Percentiles rank a stretch among this genome's conserved stretches.
phyloP scores from a whole-genome alignment of 2,797 vertebrate species.

The Meriones psammophilus region DNA sequence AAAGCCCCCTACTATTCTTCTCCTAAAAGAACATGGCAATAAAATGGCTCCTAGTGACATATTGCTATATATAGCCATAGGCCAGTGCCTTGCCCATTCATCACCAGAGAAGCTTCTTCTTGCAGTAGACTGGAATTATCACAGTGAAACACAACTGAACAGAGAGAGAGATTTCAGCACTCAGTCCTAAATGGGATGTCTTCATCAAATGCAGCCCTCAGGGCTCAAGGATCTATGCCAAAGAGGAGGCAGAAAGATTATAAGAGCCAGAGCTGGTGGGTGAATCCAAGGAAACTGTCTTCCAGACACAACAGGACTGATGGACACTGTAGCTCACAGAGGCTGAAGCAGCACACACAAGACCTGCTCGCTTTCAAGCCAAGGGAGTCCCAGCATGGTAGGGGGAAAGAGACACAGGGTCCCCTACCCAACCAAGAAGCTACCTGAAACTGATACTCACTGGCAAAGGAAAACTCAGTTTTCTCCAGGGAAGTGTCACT shows the following conservation, averaged over 20 bases:
- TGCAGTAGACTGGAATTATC: background rate
- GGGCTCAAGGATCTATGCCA: background rate
- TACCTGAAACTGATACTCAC: background rate
- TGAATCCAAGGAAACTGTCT: background rate
- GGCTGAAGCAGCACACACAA: background rate
- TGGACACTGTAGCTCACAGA: background rate
- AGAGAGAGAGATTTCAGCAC: background rate
- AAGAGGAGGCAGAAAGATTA: background rate
- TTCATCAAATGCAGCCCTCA: background rate
- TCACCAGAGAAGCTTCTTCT: background rate
- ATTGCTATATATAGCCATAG: background rate
- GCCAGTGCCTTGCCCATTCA: background rate
- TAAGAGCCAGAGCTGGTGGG: background rate
- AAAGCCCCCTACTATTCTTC: background rate
- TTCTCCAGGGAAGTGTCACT: background rate
- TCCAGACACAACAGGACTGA: background rate
- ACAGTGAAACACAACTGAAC: background rate
- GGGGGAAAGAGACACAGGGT: background rate
- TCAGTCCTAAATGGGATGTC: background rate
- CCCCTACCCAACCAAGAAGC: background rate
- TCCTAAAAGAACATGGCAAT: background rate
- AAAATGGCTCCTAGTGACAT: background rate
- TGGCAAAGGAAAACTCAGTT: background rate
- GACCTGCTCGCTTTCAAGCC: background rate
- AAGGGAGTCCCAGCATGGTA: accelerated